Evolutionary conservation across 2,113 vertebrate species (phyloP).

Genomic region (Eulemur rufifrons): DNA sequence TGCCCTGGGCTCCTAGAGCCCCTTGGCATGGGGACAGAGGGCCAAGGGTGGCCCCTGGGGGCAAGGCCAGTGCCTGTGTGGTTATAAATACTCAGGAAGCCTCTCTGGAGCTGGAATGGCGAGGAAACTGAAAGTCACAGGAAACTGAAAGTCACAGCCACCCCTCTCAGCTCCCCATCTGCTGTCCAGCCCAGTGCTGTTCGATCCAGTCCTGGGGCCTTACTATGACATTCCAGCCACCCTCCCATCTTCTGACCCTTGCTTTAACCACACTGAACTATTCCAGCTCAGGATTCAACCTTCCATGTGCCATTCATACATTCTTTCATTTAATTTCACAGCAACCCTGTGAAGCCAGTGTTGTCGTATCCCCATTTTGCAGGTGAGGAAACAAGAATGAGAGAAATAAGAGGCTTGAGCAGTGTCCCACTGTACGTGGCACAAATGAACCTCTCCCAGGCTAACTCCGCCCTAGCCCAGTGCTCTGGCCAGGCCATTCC

Average conservation of each 20-base stretch:
- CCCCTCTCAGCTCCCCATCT: background rate
- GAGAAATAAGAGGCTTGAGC: conserved; percentile 14
- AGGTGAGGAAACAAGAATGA: conserved; percentile 13
- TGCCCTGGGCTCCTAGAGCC: conserved; percentile 26
- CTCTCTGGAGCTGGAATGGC: background rate
- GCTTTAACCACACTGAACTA: background rate
- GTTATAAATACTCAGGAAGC: background rate
- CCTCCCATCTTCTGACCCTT: background rate
- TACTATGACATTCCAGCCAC: background rate
- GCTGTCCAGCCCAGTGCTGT: background rate
- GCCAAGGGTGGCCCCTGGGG: conserved; percentile 55
- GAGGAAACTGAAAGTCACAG: background rate
- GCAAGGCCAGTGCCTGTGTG: conserved; percentile 61
- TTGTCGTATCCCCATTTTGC: background rate
- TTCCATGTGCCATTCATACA: background rate
- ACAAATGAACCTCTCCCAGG: background rate
- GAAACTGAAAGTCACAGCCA: background rate
- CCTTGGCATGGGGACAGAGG: conserved; percentile 58
- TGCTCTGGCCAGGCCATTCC: background rate
- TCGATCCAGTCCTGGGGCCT: background rate
- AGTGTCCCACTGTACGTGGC: background rate
- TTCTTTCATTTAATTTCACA: background rate
- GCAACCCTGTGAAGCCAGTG: background rate
- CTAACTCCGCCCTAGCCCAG: background rate
- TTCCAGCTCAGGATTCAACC: background rate